Conservation (phyloP, 2,797 vertebrate genomes). For the Enteromius afrohamiltoni region DNA sequence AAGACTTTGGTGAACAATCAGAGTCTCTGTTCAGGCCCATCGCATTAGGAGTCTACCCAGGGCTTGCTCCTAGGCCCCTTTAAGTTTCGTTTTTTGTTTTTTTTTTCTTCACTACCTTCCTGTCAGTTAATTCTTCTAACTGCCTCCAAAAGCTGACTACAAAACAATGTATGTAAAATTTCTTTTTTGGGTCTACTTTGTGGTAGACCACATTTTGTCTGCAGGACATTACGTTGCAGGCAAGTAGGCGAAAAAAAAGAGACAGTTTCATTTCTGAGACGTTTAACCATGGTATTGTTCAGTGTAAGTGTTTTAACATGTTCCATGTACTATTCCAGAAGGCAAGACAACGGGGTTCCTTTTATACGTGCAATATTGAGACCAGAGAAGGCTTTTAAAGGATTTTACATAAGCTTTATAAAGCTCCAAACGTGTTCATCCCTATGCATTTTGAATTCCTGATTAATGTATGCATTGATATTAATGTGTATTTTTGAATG, state of each 20-base stretch:
- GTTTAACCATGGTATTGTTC: conserved; percentile 22
- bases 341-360: conserved; percentile 67
- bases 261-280: background rate
- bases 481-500: conserved; percentile 90
- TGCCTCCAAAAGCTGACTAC: conserved; percentile 14
- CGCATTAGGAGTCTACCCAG: conserved; percentile 48
- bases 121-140: conserved; percentile 11
- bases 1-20: conserved; percentile 58
- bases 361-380: conserved; percentile 83
- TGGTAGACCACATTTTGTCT: background rate
- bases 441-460: conserved; percentile 91
- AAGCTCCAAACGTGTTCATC: conserved; percentile 75
- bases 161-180: background rate
- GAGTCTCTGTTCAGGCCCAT: conserved; percentile 53
- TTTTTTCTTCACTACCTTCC: background rate
- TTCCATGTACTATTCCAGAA: conserved; percentile 69
- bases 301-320: conserved; percentile 75
- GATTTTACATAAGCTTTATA: conserved; percentile 81
- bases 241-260: background rate
- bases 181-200: background rate
- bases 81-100: background rate
- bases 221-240: background rate
- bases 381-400: conserved; percentile 66
- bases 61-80: conserved; percentile 26
- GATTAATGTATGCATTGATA: conserved; percentile 77